phyloP scores from a whole-genome alignment of 2,113 vertebrate genomes.

The Cebus imitator region DNA sequence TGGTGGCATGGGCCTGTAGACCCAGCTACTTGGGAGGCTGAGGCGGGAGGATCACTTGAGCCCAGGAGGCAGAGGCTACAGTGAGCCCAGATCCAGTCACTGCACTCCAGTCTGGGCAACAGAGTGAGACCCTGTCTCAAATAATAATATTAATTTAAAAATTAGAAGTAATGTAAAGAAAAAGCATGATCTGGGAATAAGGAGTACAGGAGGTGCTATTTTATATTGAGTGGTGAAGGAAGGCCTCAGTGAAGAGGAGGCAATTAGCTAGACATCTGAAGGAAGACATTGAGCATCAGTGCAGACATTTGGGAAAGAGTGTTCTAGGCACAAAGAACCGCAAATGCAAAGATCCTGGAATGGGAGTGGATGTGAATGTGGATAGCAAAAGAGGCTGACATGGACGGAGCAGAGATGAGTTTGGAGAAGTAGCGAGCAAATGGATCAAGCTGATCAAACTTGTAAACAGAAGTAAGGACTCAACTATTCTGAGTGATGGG shows the following conservation, averaged over 20 bases:
- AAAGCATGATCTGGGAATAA: not conserved
- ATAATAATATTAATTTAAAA: not conserved
- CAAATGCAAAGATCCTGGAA: not conserved
- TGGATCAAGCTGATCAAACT: not conserved
- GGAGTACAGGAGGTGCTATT: not conserved
- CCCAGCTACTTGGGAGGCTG: too few species aligned
- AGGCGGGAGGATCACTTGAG: too few species aligned
- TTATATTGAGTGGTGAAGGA: not conserved
- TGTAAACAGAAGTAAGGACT: not conserved
- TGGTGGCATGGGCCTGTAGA: too few species aligned
- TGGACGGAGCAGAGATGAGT: not conserved
- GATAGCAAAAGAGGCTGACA: not conserved
- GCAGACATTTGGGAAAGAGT: not conserved
- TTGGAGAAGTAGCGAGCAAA: not conserved
- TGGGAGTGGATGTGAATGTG: not conserved
- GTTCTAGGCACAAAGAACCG: not conserved
- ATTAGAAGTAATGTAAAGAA: not conserved
- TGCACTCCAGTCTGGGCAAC: too few species aligned
- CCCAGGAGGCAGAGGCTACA: too few species aligned
- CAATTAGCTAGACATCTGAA: not conserved
- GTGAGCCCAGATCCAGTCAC: too few species aligned
- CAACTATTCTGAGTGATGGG: not conserved
- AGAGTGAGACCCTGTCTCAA: too few species aligned
- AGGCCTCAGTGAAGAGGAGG: not conserved
- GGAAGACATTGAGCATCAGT: not conserved